Base-by-base conservation (phyloP, 1,140 invertebrate species). In the Drosophila funebris region DNA sequence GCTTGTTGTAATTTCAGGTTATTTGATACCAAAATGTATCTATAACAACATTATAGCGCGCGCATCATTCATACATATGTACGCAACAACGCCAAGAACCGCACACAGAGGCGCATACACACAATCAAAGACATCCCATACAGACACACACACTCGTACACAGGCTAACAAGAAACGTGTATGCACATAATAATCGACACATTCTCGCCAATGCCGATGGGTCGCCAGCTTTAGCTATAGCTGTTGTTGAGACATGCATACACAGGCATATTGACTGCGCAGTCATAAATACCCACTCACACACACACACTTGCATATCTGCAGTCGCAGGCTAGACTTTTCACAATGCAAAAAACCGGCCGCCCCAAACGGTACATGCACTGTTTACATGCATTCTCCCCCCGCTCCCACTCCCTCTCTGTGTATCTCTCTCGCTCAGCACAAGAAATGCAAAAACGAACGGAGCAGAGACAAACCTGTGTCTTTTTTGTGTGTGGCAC, bases 11-110 rank as follows among this genome's bases (percentile, higher is more conserved):
- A 88, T 88, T 89, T 88, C 79, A 88, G 83, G 83, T 88, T 88
- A 89, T 89, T 88, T 89, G 84, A 83, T 77, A 88, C 84, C 84
- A 79, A 88, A 88, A 83, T 88, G 83, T 88, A 88, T 88, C 83
- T 88, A 88, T 88, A 88, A 88, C 83, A 88, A 79, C 56, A 76
- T 88, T 88, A 88, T 89, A 89, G 76, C 76, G 72, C 70, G 77
- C 83, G 76, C 83, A 89, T 83, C 80, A 89, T 87, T 73, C 78
- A 79, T 67, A 78, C 44, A 29, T 61, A 78, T 43, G 41, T 63
- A 70, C 48, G 43, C 33, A 61, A 67, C 62, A 73, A 58, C 53
- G 43, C 43, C 43, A 66, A 71, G 60, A 70, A 56, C 37, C 36
- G 41, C 50, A 61, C 46, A 76, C 73, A 73, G 9, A 72, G 22